Evolutionary conservation across 2,797 vertebrate genomes (phyloP).

Genomic region (Halcyon smyrnensis): DNA sequence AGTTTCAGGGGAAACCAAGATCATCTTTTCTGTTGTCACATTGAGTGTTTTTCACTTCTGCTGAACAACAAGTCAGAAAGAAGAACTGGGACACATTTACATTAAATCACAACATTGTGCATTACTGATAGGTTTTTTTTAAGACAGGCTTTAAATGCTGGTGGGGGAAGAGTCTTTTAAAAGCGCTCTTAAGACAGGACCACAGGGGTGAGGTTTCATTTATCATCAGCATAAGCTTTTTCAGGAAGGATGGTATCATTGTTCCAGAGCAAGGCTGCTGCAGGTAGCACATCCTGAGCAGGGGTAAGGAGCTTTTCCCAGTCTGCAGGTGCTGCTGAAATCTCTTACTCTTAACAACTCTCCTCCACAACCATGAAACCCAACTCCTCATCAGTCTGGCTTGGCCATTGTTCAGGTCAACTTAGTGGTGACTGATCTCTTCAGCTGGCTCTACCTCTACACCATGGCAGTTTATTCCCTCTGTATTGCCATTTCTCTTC

Average conservation of each 20-base stretch:
- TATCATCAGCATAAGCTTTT: constrained; percentile 8
- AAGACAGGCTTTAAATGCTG: not conserved
- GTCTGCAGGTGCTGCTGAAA: not conserved
- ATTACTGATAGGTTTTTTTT: not conserved
- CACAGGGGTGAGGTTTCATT: not conserved
- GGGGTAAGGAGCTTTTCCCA: constrained; percentile 36
- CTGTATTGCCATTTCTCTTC: not conserved
- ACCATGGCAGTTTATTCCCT: not conserved
- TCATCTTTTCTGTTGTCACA: not conserved
- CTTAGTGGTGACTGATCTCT: not conserved
- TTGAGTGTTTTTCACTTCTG: not conserved
- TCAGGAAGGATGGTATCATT: not conserved
- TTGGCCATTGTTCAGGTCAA: not conserved
- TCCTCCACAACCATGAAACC: not conserved
- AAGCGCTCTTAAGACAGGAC: not conserved
- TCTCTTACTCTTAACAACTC: not conserved
- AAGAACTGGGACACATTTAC: not conserved
- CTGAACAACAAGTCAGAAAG: too few relatives aligned
- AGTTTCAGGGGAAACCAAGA: not conserved
- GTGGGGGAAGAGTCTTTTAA: too few relatives aligned
- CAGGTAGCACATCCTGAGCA: not conserved
- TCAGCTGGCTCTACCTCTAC: not conserved
- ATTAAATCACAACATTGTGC: not conserved
- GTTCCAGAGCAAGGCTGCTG: not conserved
- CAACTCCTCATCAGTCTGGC: not conserved